Evolutionary conservation across 2,888 invertebrate species (phyloP).

Genomic region (Sycophila texana): DNA sequence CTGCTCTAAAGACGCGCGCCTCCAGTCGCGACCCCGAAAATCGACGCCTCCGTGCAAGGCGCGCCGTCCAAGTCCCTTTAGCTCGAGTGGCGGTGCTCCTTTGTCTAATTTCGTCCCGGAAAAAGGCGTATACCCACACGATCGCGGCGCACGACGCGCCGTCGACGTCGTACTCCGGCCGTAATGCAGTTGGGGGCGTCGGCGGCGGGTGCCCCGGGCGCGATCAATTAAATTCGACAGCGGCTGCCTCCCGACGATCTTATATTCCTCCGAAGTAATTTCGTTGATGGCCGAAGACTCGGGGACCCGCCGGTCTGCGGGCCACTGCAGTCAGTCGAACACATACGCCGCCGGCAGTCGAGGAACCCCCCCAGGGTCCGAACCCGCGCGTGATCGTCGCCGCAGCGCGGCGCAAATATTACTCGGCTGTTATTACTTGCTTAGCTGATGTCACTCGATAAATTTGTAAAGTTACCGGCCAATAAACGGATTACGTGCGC

Average conservation of each 20-base stretch:
- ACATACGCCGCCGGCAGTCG: slow-evolving; percentile 16
- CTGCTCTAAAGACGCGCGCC: too few relatives aligned
- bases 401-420: slow-evolving; percentile 30
- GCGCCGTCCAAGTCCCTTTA: too few relatives aligned
- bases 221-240: slow-evolving; percentile 48
- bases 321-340: neutral
- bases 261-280: slow-evolving; percentile 35
- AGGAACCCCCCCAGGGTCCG: neutral
- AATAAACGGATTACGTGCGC: slow-evolving; percentile 34
- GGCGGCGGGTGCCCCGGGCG: neutral
- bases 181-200: slow-evolving; percentile 21
- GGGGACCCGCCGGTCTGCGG: neutral
- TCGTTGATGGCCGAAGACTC: slow-evolving; percentile 31
- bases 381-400: neutral
- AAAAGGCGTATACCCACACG: neutral
- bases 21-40: too few relatives aligned
- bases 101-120: too few relatives aligned
- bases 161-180: neutral
- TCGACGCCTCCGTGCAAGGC: too few relatives aligned
- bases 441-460: slow-evolving; percentile 34
- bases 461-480: slow-evolving; percentile 32
- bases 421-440: slow-evolving; percentile 36
- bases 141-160: neutral
- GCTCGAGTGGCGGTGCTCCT: too few relatives aligned
- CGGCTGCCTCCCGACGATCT: slow-evolving; percentile 11